Conservation (phyloP, 2,113 vertebrate genomes). For the Phrynocephalus versicolor region DNA sequence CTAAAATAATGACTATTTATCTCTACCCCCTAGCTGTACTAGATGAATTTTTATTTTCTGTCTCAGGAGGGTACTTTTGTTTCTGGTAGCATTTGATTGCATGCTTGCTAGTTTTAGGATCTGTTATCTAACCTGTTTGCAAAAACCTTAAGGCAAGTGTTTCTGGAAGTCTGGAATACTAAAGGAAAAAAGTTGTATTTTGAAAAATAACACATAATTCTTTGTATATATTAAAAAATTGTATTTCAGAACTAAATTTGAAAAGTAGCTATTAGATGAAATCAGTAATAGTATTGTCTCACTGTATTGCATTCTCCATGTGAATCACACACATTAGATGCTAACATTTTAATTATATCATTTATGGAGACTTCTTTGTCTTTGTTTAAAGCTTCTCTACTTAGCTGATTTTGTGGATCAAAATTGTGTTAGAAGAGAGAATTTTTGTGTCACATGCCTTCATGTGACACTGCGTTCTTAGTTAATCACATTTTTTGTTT, state of each 20-base stretch:
- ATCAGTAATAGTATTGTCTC: too few species aligned
- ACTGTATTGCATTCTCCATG: too few species aligned
- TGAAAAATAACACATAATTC: too few species aligned
- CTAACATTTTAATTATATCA: too few species aligned
- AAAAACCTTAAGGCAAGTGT: not conserved
- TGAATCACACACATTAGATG: too few species aligned
- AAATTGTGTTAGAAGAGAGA: slow-evolving; percentile 1
- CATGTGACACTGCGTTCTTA: slow-evolving; percentile 28
- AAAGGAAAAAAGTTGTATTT: too few species aligned
- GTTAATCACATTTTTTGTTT: slow-evolving; percentile 43
- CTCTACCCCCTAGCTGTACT: not conserved
- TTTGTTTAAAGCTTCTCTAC: not conserved
- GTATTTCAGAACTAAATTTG: too few species aligned
- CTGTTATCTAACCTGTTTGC: not conserved
- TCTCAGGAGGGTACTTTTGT: not conserved
- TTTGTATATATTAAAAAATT: too few species aligned
- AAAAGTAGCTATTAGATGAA: too few species aligned
- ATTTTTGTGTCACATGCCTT: not conserved
- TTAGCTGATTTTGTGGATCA: not conserved
- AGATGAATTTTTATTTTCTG: not conserved
- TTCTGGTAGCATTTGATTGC: not conserved
- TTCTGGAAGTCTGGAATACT: too few species aligned
- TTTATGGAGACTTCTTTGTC: too few species aligned
- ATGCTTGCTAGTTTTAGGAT: too few species aligned
- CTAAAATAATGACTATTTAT: not conserved